Evolutionary conservation across 2,888 invertebrate genomes (phyloP).

Genomic region (Drosophila ochracea): DNA sequence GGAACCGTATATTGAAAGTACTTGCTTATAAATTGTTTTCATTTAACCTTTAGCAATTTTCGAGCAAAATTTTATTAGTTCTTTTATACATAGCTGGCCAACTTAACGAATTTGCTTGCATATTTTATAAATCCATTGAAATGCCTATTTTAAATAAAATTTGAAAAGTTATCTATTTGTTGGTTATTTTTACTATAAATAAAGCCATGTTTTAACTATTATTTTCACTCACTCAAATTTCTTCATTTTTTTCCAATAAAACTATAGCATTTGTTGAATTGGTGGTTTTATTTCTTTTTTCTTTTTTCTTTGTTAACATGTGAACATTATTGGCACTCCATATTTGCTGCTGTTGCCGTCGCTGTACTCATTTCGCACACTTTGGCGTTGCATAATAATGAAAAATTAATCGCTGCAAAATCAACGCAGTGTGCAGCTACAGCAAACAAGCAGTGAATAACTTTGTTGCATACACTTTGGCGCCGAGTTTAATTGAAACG

Average conservation of each 20-base stretch:
- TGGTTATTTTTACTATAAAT: neutral
- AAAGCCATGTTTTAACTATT: neutral
- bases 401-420: slow-evolving; percentile 61
- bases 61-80: neutral
- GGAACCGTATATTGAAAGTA: neutral
- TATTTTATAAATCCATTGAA: neutral
- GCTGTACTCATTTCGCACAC: slow-evolving; percentile 31
- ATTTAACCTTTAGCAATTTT: neutral
- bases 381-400: slow-evolving; percentile 58
- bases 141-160: neutral
- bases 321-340: slow-evolving; percentile 37
- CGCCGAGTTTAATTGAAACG: slow-evolving; percentile 70
- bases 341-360: slow-evolving; percentile 4
- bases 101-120: neutral
- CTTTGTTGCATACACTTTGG: slow-evolving; percentile 59
- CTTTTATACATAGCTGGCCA: neutral
- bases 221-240: neutral
- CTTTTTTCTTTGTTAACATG: slow-evolving; percentile 23
- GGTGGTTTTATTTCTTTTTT: neutral
- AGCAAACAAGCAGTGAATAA: slow-evolving; percentile 5
- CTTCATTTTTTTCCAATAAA: neutral
- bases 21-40: neutral
- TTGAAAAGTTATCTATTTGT: neutral
- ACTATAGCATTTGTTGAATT: neutral
- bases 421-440: slow-evolving; percentile 19